A percentile compares a stretch with the other conserved stretches of the same genome.
phyloP scores from a whole-genome alignment of 2,797 vertebrate species.

The Crenichthys baileyi region DNA sequence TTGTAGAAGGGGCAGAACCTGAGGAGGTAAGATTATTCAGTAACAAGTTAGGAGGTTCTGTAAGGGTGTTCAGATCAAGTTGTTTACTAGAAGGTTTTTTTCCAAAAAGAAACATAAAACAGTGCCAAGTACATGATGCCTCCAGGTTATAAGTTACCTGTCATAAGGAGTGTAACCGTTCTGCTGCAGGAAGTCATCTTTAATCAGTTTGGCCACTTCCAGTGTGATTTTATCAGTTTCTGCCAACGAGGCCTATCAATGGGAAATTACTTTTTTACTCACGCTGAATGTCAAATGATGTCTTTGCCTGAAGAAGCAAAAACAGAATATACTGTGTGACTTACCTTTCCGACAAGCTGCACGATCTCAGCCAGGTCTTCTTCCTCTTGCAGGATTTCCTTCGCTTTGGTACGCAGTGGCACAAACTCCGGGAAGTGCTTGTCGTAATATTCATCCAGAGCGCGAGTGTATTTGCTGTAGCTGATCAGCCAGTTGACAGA shows the following conservation, averaged over 20 bases:
- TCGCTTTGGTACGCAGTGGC: conserved; percentile 93
- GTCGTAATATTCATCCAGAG: conserved; percentile 95
- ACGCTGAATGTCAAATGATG: neutral
- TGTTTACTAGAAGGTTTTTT: conserved; percentile 80
- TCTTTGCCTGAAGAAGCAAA: neutral
- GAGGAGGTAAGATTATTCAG: conserved; percentile 45
- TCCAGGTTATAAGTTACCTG: conserved; percentile 75
- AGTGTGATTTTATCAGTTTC: conserved; percentile 98
- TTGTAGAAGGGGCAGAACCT: conserved; percentile 99
- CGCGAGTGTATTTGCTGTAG: conserved; percentile 96
- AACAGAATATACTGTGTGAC: neutral
- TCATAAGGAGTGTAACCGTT: conserved; percentile 97
- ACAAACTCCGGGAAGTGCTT: conserved; percentile 97
- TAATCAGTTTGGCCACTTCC: conserved; percentile 97
- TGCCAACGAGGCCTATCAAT: conserved; percentile 91
- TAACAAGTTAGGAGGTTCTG: neutral
- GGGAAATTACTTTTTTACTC: neutral
- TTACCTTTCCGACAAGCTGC: conserved; percentile 95
- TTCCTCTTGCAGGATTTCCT: conserved; percentile 98
- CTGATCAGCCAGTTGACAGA: conserved; percentile 99
- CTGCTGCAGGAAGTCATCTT: conserved; percentile 98
- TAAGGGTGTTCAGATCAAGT: neutral
- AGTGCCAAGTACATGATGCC: neutral
- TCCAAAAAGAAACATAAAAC: too few species aligned
- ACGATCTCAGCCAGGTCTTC: conserved; percentile 98